Evolutionary conservation across 2,888 invertebrate species (phyloP).

Genomic region (Acronicta leporina): DNA sequence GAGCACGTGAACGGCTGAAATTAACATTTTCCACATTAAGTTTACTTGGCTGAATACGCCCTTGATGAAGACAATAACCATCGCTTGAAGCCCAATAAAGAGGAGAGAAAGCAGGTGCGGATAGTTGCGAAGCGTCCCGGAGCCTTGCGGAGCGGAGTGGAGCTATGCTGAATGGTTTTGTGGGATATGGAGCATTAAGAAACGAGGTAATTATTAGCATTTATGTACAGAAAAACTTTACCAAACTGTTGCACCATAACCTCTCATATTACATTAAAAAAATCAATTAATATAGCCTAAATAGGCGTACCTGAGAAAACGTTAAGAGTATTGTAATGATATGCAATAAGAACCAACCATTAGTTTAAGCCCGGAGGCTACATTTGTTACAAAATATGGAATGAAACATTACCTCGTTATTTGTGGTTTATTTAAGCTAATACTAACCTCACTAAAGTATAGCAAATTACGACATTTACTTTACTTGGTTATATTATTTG

Average conservation of each 20-base stretch:
- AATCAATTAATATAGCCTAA: conserved; percentile 35
- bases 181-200: too few relatives aligned
- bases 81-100: too few relatives aligned
- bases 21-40: background rate
- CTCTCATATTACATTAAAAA: background rate
- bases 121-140: too few relatives aligned
- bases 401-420: conserved; percentile 36
- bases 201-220: too few relatives aligned
- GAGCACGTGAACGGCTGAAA: background rate
- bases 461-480: conserved; percentile 24
- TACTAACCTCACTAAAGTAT: conserved; percentile 40
- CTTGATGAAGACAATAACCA: too few relatives aligned
- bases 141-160: too few relatives aligned
- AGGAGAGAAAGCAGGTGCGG: too few relatives aligned
- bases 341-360: conserved; percentile 25
- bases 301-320: conserved; percentile 19
- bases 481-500: background rate
- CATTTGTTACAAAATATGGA: conserved; percentile 36
- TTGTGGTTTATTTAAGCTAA: conserved; percentile 48
- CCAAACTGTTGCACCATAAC: too few relatives aligned
- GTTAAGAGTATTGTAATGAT: conserved; percentile 12
- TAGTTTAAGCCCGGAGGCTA: conserved; percentile 30
- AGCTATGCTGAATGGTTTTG: too few relatives aligned
- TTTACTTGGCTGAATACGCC: too few relatives aligned
- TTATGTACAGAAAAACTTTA: too few relatives aligned